These are phyloP conservation scores for Seriola quinqueradiata DNA, from an alignment of 2,113 vertebrate genomes.

Conservation along the genomic window DNA sequence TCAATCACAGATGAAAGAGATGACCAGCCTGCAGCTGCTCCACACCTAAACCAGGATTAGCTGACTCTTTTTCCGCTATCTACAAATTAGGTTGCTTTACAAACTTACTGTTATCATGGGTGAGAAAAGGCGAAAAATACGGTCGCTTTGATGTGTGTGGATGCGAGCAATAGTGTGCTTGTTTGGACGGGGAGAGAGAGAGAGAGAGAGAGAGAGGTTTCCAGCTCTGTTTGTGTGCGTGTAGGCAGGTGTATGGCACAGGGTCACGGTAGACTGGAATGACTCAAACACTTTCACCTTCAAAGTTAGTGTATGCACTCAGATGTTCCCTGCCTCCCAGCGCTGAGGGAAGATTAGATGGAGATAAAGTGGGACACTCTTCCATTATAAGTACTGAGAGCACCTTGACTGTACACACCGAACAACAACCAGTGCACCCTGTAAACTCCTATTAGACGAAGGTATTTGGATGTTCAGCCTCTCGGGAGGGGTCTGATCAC, in stretches of 20 bases:
- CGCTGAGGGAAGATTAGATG: constrained; percentile 40
- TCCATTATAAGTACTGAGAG: constrained; percentile 28
- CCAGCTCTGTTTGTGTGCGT: neutral
- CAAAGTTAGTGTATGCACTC: constrained; percentile 30
- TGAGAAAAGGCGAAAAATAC: constrained; percentile 8
- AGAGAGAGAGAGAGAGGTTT: neutral
- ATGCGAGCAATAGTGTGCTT: neutral
- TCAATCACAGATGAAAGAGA: constrained; percentile 48
- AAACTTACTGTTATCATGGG: neutral
- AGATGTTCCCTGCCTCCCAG: constrained; percentile 35
- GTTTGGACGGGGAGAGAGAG: neutral
- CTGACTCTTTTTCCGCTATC: constrained; percentile 8
- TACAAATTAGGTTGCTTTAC: constrained; percentile 27
- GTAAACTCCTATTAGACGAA: constrained; percentile 11
- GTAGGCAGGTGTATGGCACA: constrained; percentile 15
- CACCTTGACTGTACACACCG: constrained; percentile 11
- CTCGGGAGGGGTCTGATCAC: neutral
- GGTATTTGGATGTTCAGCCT: constrained; percentile 7
- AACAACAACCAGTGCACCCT: constrained; percentile 8
- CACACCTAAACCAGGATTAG: constrained; percentile 43
- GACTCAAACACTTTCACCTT: constrained; percentile 67
- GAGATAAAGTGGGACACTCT: constrained; percentile 38
- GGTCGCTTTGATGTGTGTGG: constrained; percentile 5
- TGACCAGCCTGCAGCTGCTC: constrained; percentile 54
- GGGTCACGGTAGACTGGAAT: constrained; percentile 24